Evolutionary conservation across 2,797 vertebrate species (phyloP), one percentile per base, ranked within the genome.

Genomic region (Enteromius afrohamiltoni): DNA sequence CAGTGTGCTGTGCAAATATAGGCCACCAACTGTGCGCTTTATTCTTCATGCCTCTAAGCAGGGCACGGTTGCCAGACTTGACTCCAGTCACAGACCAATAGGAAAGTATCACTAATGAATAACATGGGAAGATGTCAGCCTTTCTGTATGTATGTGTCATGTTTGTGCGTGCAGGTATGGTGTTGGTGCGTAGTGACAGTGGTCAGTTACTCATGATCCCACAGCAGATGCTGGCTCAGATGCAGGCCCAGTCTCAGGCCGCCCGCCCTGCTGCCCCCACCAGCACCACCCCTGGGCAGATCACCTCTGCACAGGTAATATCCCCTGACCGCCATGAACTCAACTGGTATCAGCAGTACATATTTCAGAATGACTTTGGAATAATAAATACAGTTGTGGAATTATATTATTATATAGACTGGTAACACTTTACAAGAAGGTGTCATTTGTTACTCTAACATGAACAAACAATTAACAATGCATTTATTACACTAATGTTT

Each of bases 191-290:
- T 68, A 98, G 96, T 26, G 97, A 98, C 91, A 97, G 95, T 0
- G 97, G 98, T 85, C 98, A 98, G 93, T 90, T 99, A 91, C 89
- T 99, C 90, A 95, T 99, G 96, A 97, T 99, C 89, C 96, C 96
- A 79, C 98, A 98, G 91, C 98, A 99, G 91, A 93, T 97, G 81
- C 90, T 99, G 91, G 97, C 97, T 26, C 98, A 99, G 92, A 96
- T 97, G 90, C 97, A 99, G 55, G 96, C 92, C 0, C 92, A 92
- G 85, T 87, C 95, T 70, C 96, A 97, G 91, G 93, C 95, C 31
- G 95, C 97, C 82, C 95, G 96, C 55, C 93, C 96, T 64, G 93
- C 96, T 45, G 95, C 96, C 26, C 96, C 97, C 2, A 95, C 96
- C 80, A 97, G 90, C 89, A 93, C 96, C 86, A 92, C 96, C 77